These are phyloP conservation scores for Rhyacophila brunnea DNA, from an alignment of 1,140 invertebrate species.

Conservation along the genomic window DNA sequence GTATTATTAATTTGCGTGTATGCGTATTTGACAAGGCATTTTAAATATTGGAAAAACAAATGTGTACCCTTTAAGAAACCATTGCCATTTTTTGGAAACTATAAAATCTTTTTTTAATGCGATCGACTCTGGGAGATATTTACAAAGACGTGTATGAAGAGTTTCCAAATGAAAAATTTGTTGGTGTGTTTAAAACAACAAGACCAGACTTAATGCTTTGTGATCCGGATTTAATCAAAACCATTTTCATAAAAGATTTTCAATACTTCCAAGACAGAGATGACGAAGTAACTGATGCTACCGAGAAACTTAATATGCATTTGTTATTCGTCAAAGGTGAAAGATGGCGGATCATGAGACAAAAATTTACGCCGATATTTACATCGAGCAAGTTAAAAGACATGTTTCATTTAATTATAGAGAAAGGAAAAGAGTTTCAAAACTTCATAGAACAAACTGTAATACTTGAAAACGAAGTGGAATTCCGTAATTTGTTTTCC, in stretches of 20 bases:
- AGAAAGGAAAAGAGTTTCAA: constrained; percentile 38
- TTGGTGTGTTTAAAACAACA: constrained; percentile 46
- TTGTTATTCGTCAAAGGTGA: constrained; percentile 39
- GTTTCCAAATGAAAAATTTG: constrained; percentile 34
- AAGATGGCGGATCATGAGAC: constrained; percentile 55
- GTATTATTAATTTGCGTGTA: constrained; percentile 12
- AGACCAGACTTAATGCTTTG: constrained; percentile 49
- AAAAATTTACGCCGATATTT: constrained; percentile 57
- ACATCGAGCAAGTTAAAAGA: constrained; percentile 54
- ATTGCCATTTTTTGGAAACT: constrained; percentile 41
- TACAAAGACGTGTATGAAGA: constrained; percentile 32
- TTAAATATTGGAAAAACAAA: constrained; percentile 49
- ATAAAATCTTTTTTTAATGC: constrained; percentile 21
- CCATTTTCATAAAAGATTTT: constrained; percentile 57
- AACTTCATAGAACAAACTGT: constrained; percentile 18
- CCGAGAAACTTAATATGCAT: constrained; percentile 36
- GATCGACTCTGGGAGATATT: constrained; percentile 16
- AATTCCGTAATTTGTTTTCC: constrained; percentile 40
- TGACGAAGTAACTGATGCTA: constrained; percentile 33
- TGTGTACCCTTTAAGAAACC: constrained; percentile 43
- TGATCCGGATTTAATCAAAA: constrained; percentile 55
- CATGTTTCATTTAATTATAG: constrained; percentile 53
- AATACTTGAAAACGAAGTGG: constrained; percentile 17
- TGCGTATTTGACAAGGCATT: constrained; percentile 25
- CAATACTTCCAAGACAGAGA: constrained; percentile 50